Conservation (phyloP, 2,888 invertebrate genomes). For the Athalia rosae region DNA sequence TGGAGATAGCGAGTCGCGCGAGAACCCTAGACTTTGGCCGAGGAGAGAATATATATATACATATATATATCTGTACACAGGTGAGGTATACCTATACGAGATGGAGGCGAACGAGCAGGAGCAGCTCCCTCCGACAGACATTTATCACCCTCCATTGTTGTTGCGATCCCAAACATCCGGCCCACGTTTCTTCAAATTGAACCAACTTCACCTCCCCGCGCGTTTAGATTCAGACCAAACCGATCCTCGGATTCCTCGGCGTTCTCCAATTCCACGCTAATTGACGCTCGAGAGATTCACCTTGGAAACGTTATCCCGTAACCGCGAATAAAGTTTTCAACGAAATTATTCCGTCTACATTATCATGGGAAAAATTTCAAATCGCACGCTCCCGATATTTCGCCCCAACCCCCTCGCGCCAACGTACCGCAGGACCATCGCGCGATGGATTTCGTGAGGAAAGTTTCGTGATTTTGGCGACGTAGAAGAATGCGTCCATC, state of each 20-base stretch:
- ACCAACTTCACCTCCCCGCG: slow-evolving; percentile 1
- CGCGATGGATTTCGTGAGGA: slow-evolving; percentile 3
- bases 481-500: slow-evolving; percentile 44
- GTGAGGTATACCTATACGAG: neutral
- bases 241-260: slow-evolving; percentile 9
- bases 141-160: slow-evolving; percentile 70
- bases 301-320: too few relatives aligned
- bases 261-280: slow-evolving; percentile 21
- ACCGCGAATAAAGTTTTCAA: too few relatives aligned
- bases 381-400: too few relatives aligned
- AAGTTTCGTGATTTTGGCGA: slow-evolving; percentile 11
- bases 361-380: too few relatives aligned
- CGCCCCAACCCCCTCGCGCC: too few relatives aligned
- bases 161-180: slow-evolving; percentile 67
- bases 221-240: neutral
- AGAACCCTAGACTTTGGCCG: slow-evolving; percentile 41
- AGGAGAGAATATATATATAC: too few relatives aligned
- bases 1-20: slow-evolving; percentile 64
- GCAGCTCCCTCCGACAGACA: slow-evolving; percentile 57
- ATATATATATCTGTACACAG: too few relatives aligned
- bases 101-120: neutral
- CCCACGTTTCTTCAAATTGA: slow-evolving; percentile 50
- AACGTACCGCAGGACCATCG: neutral
- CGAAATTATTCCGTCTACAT: too few relatives aligned
- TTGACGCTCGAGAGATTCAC: too few relatives aligned